A percentile compares a stretch with the other conserved stretches of the same genome.
Conservation (phyloP, 2,113 vertebrate genomes). For the Brachyistius frenatus region DNA sequence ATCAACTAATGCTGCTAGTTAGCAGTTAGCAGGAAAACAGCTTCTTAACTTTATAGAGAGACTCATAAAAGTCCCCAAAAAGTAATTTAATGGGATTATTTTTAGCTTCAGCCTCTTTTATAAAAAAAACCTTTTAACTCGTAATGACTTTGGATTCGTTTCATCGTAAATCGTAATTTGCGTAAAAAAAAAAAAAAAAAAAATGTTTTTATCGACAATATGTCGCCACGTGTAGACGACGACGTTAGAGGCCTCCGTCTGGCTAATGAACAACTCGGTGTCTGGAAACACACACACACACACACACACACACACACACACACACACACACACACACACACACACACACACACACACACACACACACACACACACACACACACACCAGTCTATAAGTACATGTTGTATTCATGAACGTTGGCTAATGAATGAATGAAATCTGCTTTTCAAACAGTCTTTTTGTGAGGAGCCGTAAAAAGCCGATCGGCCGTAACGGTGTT, state of each 20-base stretch:
- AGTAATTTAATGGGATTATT: too few relatives aligned
- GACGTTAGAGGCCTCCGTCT: background rate
- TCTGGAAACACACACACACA: background rate
- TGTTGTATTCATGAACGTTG: background rate
- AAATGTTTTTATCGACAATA: too few relatives aligned
- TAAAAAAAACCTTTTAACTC: background rate
- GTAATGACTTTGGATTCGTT: background rate
- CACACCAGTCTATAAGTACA: too few relatives aligned
- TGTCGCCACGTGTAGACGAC: too few relatives aligned
- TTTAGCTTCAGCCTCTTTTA: too few relatives aligned
- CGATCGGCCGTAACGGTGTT: slow-evolving; percentile 52
- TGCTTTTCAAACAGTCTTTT: slow-evolving; percentile 20
- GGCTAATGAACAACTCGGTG: slow-evolving; percentile 21
- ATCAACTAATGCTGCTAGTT: background rate
- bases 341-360: background rate
- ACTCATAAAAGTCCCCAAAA: too few relatives aligned
- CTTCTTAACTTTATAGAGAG: too few relatives aligned
- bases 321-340: background rate
- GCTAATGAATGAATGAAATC: slow-evolving; percentile 41
- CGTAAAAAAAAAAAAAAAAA: too few relatives aligned
- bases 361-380: background rate
- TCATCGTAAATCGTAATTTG: background rate
- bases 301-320: background rate
- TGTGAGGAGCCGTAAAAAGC: slow-evolving; percentile 58
- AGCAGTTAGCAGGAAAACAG: background rate